Conservation (phyloP, 2,113 vertebrate species). For the Mormyrus iriodes region DNA sequence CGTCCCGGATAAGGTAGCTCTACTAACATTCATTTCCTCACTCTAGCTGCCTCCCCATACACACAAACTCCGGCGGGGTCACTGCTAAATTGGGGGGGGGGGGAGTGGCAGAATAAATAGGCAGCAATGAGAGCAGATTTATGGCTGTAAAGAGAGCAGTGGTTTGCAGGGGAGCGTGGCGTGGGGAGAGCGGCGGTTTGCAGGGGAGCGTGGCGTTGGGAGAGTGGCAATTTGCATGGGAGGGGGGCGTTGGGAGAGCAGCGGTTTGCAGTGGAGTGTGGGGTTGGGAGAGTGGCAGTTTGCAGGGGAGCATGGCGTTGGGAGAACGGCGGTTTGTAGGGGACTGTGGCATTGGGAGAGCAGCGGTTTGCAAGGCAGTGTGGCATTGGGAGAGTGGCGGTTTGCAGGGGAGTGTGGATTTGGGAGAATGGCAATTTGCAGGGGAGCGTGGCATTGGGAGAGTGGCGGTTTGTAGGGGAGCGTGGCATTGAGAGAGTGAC, state of each 20-base stretch:
- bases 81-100: slow-evolving; percentile 29
- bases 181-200: too few relatives aligned
- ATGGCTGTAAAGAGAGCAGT: slow-evolving; percentile 7
- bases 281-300: too few relatives aligned
- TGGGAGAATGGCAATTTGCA: neutral
- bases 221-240: neutral
- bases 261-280: neutral
- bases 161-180: too few relatives aligned
- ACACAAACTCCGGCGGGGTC: slow-evolving; percentile 28
- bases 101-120: slow-evolving; percentile 16
- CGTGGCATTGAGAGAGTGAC: too few relatives aligned
- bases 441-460: neutral
- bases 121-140: slow-evolving; percentile 24
- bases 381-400: neutral
- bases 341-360: too few relatives aligned
- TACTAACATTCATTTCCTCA: neutral
- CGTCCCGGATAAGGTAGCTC: neutral
- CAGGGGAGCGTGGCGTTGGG: too few relatives aligned
- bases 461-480: slow-evolving; percentile 15
- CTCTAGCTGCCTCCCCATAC: neutral
- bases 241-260: too few relatives aligned
- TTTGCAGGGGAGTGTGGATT: neutral
- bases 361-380: neutral
- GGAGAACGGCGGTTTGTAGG: too few relatives aligned
- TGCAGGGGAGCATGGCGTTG: too few relatives aligned